phyloP scores from a whole-genome alignment of 2,888 invertebrate species.

The Cyaniris semiargus region DNA sequence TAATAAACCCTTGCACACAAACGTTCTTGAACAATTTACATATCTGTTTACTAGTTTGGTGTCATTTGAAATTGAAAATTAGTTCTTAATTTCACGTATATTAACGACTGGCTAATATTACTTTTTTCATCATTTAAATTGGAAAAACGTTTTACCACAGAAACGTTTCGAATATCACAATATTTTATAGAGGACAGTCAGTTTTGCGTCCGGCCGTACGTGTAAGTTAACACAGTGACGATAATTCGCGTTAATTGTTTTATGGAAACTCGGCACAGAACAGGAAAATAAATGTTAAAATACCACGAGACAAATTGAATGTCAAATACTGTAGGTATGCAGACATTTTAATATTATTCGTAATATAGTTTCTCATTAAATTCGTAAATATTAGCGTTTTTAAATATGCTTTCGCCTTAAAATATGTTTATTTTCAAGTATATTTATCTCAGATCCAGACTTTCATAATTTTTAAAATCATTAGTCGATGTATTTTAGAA shows the following conservation, averaged over 20 bases:
- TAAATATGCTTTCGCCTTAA: neutral
- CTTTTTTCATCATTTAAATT: neutral
- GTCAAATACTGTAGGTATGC: slow-evolving; percentile 31
- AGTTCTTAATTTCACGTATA: neutral
- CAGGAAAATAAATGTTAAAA: slow-evolving; percentile 46
- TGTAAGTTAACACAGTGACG: slow-evolving; percentile 17
- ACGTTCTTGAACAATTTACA: too few relatives aligned
- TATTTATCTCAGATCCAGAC: neutral
- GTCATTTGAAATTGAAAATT: neutral
- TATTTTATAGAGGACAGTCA: slow-evolving; percentile 9
- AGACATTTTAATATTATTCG: slow-evolving; percentile 2
- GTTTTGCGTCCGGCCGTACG: slow-evolving; percentile 3
- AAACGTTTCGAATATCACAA: neutral
- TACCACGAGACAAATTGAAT: slow-evolving; percentile 25
- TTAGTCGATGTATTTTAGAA: neutral
- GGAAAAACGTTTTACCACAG: neutral
- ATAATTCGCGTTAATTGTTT: slow-evolving; percentile 33
- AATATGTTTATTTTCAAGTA: neutral
- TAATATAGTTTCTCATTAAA: neutral
- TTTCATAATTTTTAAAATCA: neutral
- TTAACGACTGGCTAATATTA: too few relatives aligned
- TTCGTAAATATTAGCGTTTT: neutral
- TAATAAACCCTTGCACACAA: too few relatives aligned
- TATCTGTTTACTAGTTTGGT: neutral
- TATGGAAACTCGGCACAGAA: slow-evolving; percentile 24